A percentile compares a stretch with the other conserved stretches of the same genome.
These are phyloP conservation scores for Thermophis baileyi DNA, from an alignment of 2,113 vertebrate genomes.

Conservation along the genomic window DNA sequence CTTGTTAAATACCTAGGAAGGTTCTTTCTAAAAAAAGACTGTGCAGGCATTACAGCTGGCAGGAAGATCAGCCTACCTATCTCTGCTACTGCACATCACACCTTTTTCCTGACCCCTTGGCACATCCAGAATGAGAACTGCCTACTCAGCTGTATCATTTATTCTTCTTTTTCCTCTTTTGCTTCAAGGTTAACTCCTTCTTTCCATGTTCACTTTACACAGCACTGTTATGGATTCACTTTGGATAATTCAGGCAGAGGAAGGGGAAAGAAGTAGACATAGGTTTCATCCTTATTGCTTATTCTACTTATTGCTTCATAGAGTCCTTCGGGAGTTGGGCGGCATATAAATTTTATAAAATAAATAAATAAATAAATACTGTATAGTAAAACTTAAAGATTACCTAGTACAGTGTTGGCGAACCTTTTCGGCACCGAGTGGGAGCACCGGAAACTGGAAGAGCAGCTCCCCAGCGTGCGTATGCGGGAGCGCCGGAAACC, in stretches of 20 bases:
- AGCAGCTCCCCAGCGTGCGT: too few species aligned
- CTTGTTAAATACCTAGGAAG: background rate
- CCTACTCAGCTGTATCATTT: background rate
- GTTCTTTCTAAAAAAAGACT: conserved; percentile 1
- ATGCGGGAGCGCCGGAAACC: too few species aligned
- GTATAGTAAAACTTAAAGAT: background rate
- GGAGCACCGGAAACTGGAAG: too few species aligned
- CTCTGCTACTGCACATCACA: background rate
- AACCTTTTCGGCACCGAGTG: too few species aligned
- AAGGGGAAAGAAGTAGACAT: background rate
- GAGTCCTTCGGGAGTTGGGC: too few species aligned
- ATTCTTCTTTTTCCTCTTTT: background rate
- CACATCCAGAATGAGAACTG: conserved; percentile 12
- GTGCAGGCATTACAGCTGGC: background rate
- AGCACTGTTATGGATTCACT: background rate
- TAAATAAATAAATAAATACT: too few species aligned
- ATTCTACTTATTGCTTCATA: background rate
- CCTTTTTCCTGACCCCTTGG: conserved; percentile 4
- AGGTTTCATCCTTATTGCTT: background rate
- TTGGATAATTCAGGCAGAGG: background rate
- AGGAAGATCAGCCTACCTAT: background rate
- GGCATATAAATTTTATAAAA: too few species aligned
- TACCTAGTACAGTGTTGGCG: background rate
- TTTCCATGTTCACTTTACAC: conserved; percentile 22
- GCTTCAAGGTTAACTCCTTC: conserved; percentile 3